Evolutionary conservation across 2,888 invertebrate species (phyloP), one percentile per base, ranked within the genome.

Genomic region (Eueremaeus valkanovi): DNA sequence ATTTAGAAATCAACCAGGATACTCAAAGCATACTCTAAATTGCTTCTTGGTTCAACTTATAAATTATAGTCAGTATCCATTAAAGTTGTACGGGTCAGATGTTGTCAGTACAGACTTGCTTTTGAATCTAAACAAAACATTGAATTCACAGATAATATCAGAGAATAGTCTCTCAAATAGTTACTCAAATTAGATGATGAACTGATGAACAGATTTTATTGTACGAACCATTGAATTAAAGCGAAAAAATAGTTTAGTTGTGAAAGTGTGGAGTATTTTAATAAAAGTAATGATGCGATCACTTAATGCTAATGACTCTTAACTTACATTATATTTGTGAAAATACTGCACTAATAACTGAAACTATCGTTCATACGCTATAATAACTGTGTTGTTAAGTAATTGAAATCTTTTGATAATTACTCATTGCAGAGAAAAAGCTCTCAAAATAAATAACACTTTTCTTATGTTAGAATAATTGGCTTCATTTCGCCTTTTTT

Each of bases 281-380:
- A 66, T 66, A 31, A 40, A 66, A 66, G 66, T 66, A 66, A 66
- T 66, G 66, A 66, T 33, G 66, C 66, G 66, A 66, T 66, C 36
- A 66, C 36, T 66, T 18, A 66, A 66, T 40, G 36, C 40, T 36
- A 66, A 66, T 6, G 63, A 61, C 29, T n/a, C 55, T 55, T 63
- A 63, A 63, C 33, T 63, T 63, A 29, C 18, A 33, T 33, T 29
- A 63, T 11, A 63, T 63, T 63, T 31, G n/a, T n/a, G n/a, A n/a
- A n/a, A n/a, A n/a, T 36, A 29, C 18, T 18, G 16, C 33, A 63
- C 33, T 63, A 63, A 63, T 63, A 29, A 63, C n/a, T 8, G 18
- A 33, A 31, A 63, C 63, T 63, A n/a, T 13, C 33, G 27, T 55
- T 55, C 9, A 13, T 6, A 27, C 11, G 6, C 6, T 36, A 36